Evolutionary conservation across 2,797 vertebrate species (phyloP).

Genomic region (Molothrus aeneus): DNA sequence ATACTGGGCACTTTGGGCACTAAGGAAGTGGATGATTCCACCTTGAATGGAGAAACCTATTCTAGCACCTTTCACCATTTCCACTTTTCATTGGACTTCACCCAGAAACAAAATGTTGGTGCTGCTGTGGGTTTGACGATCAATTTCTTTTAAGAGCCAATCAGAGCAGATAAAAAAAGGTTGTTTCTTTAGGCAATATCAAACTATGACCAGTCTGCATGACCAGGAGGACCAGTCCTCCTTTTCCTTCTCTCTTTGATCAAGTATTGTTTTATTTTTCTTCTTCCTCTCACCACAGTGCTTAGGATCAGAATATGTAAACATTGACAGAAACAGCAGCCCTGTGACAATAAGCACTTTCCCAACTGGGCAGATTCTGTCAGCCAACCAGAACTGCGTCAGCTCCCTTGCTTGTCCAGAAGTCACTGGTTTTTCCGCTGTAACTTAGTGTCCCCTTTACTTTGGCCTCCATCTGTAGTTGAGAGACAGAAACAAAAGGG

Average conservation of each 20-base stretch:
- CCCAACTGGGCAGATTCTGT: constrained; percentile 77
- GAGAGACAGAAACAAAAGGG: constrained; percentile 47
- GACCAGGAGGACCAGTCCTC: constrained; percentile 74
- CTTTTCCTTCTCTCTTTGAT: constrained; percentile 81
- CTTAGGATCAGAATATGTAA: constrained; percentile 85
- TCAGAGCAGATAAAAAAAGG: constrained; percentile 67
- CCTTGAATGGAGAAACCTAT: constrained; percentile 67
- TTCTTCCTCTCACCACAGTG: constrained; percentile 85
- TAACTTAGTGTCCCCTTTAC: constrained; percentile 89
- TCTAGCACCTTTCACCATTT: constrained; percentile 58
- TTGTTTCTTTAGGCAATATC: constrained; percentile 75
- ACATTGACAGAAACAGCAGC: constrained; percentile 85
- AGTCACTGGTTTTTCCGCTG: constrained; percentile 94
- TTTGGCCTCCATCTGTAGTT: constrained; percentile 92
- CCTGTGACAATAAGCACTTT: constrained; percentile 81
- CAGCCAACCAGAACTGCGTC: constrained; percentile 76
- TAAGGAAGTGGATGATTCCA: constrained; percentile 41
- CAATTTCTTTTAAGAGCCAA: constrained; percentile 77
- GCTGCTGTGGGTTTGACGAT: constrained; percentile 83
- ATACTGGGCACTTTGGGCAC: constrained; percentile 17
- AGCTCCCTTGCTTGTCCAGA: constrained; percentile 71
- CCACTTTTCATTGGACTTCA: constrained; percentile 45
- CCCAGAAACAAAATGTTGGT: constrained; percentile 54
- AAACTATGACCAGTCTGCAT: constrained; percentile 72
- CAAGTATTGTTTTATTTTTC: constrained; percentile 78